phyloP scores from a whole-genome alignment of 92 coral and sea anemone genomes.

The Siderastrea siderea region DNA sequence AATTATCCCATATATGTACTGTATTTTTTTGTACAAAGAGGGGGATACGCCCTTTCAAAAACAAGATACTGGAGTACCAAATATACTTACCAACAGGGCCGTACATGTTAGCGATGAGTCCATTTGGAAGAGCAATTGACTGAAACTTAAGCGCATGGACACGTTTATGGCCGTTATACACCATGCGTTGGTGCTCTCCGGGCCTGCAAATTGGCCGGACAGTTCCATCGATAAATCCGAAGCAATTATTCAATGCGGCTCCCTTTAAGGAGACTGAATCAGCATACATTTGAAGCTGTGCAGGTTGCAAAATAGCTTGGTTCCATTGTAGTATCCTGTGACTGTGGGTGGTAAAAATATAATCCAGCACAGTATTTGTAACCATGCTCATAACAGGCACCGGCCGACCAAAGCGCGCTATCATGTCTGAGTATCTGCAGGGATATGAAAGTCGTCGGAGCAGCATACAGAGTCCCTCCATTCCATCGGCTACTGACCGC shows the following conservation, averaged over 20 bases:
- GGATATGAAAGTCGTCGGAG: constrained; percentile 54
- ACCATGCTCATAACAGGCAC: constrained; percentile 55
- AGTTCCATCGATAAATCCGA: constrained; percentile 32
- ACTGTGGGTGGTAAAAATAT: constrained; percentile 43
- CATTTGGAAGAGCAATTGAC: constrained; percentile 32
- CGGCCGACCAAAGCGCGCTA: constrained; percentile 50
- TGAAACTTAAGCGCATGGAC: not conserved
- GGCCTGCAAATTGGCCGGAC: constrained; percentile 11
- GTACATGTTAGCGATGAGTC: constrained; percentile 28
- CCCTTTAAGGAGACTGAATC: constrained; percentile 42
- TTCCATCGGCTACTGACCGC: constrained; percentile 49
- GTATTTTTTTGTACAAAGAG: not conserved
- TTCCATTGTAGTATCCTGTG: constrained; percentile 40
- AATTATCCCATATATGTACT: constrained; percentile 25
- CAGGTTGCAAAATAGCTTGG: constrained; percentile 39
- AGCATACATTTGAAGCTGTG: constrained; percentile 49
- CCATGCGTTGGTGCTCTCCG: no score
- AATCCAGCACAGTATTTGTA: constrained; percentile 45
- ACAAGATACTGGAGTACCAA: constrained; percentile 10
- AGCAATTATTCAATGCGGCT: constrained; percentile 37
- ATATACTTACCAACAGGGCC: constrained; percentile 15
- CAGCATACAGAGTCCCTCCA: constrained; percentile 63
- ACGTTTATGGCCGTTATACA: no score
- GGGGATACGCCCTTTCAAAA: constrained; percentile 3
- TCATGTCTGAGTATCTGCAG: constrained; percentile 54